Base-by-base conservation (phyloP, 2,113 vertebrate species). In the Cyprinus carpio region DNA sequence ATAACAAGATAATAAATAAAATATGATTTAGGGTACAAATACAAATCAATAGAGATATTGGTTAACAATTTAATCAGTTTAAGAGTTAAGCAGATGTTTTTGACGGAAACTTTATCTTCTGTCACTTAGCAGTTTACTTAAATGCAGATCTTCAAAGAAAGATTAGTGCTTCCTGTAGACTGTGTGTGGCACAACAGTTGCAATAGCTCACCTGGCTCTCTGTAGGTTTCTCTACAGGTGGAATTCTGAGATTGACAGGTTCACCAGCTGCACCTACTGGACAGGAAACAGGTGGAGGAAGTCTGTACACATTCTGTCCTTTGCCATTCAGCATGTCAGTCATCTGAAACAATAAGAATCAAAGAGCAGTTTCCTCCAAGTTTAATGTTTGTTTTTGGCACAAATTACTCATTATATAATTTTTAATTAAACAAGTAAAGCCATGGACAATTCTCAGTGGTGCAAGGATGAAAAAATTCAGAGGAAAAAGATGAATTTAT, bases 171-270 rank as follows among this genome's bases (percentile, higher is more conserved):
- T 51, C 27, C 40, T 15, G 9, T 23, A 37, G 16, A 23, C 31
- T 5, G 67, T 69, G 4, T 10, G 8, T 3, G 43, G 11, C 43
- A 46, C 43, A 46, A 12, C 43, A 46, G 10, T 46, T 46, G 43
- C 43, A 9, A 49, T 3, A 4, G 4, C 67, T 87, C 46, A 90
- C 94, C 93, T 95, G 93, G 83, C 90, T 90, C 60, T 88, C 86
- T 8, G 74, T 75, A 27, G 92, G 88, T 86, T 94, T 95, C 84
- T 95, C 94, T 29, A 86, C 93, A 31, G 91, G 93, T 6, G 97
- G 97, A 84, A 98, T 96, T 82, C 97, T 92, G 71, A 95, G 88
- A 67, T 94, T 95, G 27, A 95, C 34, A 0, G 92, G 92, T 77
- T 95, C 93, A 51, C 95, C 95, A 1, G 90, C 82, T 0, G 90